Conservation (phyloP, 2,113 vertebrate genomes). For the Astatotilapia flaviijosephi region DNA sequence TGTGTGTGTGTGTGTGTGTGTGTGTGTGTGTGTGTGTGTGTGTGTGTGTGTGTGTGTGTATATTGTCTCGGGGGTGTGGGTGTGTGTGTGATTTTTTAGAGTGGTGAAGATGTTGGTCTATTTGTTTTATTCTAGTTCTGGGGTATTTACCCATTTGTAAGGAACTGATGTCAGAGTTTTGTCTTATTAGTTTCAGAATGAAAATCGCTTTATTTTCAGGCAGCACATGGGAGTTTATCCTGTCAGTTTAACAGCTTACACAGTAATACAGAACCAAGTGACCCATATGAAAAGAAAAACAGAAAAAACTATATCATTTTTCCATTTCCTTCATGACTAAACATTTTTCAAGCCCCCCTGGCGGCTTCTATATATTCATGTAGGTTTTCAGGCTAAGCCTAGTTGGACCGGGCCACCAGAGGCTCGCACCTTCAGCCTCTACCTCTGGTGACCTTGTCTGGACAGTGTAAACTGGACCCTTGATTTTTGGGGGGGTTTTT, state of each 20-base stretch:
- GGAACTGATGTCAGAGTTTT: constrained; percentile 16
- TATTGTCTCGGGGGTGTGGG: constrained; percentile 1
- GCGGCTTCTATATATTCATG: neutral
- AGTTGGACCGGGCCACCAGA: accelerated
- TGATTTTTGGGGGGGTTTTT: accelerated
- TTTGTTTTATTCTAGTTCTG: constrained; percentile 63
- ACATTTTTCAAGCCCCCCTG: neutral
- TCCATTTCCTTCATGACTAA: neutral
- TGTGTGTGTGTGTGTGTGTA: neutral
- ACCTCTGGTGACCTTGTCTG: neutral
- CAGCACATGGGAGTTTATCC: neutral
- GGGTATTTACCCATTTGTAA: constrained; percentile 55
- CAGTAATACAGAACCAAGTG: neutral
- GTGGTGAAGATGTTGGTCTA: constrained; percentile 44
- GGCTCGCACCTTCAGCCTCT: neutral
- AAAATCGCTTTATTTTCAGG: constrained; percentile 12
- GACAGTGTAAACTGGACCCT: neutral
- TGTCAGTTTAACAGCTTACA: neutral
- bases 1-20: constrained; percentile 69
- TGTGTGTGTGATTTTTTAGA: constrained; percentile 60
- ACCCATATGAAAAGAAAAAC: neutral
- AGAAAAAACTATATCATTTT: neutral
- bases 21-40: neutral
- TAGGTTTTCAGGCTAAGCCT: neutral
- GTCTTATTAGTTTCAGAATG: constrained; percentile 19